phyloP scores from a whole-genome alignment of 2,888 invertebrate species.

The Pogonocherus hispidulus region DNA sequence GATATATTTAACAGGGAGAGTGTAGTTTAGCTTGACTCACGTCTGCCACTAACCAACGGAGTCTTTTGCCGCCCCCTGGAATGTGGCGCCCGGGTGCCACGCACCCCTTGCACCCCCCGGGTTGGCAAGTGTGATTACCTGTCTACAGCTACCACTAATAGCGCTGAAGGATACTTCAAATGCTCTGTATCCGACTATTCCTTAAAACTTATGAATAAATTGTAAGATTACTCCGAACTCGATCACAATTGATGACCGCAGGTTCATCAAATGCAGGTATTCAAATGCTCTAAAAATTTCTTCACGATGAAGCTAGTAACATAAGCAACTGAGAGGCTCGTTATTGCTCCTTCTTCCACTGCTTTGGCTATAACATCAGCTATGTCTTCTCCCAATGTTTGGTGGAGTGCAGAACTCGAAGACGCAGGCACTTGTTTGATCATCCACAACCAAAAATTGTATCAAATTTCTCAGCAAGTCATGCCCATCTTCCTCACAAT shows the following conservation, averaged over 20 bases:
- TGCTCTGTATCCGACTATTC: slow-evolving; percentile 13
- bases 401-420: neutral
- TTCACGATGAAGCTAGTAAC: slow-evolving; percentile 18
- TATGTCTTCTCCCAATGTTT: neutral
- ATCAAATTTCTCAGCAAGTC: slow-evolving; percentile 16
- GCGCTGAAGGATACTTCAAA: slow-evolving; percentile 7
- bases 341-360: neutral
- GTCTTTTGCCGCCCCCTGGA: no score
- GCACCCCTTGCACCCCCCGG: no score
- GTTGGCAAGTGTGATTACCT: neutral
- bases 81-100: no score
- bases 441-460: slow-evolving; percentile 4
- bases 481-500: slow-evolving; percentile 30
- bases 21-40: no score
- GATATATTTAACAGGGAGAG: no score
- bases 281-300: neutral
- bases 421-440: neutral
- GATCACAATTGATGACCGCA: neutral
- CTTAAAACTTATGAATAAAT: slow-evolving; percentile 18
- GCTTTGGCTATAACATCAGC: neutral
- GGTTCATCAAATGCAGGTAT: no score
- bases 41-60: no score
- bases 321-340: slow-evolving; percentile 18
- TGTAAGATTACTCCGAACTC: neutral
- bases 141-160: slow-evolving; percentile 10